These are phyloP conservation scores for Polyommatus icarus DNA, from an alignment of 2,888 invertebrate species.

Conservation along the genomic window DNA sequence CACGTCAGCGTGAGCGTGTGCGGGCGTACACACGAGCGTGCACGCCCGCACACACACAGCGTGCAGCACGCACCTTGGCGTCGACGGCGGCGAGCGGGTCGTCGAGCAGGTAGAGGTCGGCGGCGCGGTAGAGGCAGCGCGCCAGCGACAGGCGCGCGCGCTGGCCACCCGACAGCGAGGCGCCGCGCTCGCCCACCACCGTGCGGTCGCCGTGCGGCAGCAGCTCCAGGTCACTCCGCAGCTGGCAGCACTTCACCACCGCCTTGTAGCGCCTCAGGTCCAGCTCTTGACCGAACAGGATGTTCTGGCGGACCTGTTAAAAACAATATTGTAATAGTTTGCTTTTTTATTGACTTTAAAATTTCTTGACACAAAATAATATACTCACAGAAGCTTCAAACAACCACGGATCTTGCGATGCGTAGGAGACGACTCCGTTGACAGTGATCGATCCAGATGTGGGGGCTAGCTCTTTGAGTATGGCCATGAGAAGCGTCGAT, in stretches of 20 bases:
- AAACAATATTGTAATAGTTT: not conserved
- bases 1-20: not conserved
- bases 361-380: not conserved
- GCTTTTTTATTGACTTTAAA: not conserved
- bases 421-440: slow-evolving; percentile 79
- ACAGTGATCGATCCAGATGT: slow-evolving; percentile 78
- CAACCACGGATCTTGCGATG: slow-evolving; percentile 86
- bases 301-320: slow-evolving; percentile 85
- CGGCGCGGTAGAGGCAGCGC: slow-evolving; percentile 80
- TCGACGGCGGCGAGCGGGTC: slow-evolving; percentile 83
- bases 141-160: slow-evolving; percentile 80
- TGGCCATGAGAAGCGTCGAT: slow-evolving; percentile 85
- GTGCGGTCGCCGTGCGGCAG: slow-evolving; percentile 84
- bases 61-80: slow-evolving; percentile 69
- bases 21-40: not conserved
- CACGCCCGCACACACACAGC: not conserved
- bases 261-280: slow-evolving; percentile 78
- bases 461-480: slow-evolving; percentile 86
- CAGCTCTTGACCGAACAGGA: slow-evolving; percentile 85
- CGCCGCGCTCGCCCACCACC: slow-evolving; percentile 85
- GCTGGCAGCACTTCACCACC: slow-evolving; percentile 80
- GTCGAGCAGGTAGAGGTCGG: slow-evolving; percentile 83
- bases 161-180: slow-evolving; percentile 85
- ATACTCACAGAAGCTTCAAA: slow-evolving; percentile 72
- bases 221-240: slow-evolving; percentile 79